These are phyloP conservation scores for Sussaba pulchella DNA, from an alignment of 2,888 invertebrate genomes.

Conservation along the genomic window DNA sequence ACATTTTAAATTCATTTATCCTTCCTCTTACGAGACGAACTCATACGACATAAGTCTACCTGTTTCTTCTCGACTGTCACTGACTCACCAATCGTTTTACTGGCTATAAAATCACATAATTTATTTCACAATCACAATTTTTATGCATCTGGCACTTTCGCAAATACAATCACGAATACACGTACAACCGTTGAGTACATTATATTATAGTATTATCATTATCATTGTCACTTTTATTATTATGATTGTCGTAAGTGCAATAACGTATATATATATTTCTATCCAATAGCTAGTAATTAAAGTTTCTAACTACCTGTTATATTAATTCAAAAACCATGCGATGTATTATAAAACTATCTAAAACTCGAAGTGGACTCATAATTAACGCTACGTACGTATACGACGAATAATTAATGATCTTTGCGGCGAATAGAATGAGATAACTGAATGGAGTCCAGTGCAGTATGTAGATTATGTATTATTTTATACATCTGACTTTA, in stretches of 20 bases:
- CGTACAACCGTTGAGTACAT: neutral
- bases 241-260: conserved; percentile 15
- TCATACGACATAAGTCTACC: neutral
- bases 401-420: conserved; percentile 55
- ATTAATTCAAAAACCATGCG: conserved; percentile 56
- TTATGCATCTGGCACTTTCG: conserved; percentile 6
- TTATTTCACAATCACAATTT: neutral
- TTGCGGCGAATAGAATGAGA: conserved; percentile 34
- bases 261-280: conserved; percentile 27
- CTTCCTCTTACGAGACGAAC: neutral
- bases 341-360: conserved; percentile 30
- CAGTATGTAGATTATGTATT: conserved; percentile 22
- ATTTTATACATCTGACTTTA: conserved; percentile 2
- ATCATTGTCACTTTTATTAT: conserved; percentile 12
- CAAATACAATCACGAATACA: neutral
- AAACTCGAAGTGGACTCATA: conserved; percentile 44
- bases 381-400: conserved; percentile 51
- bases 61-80: conserved; percentile 8
- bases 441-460: conserved; percentile 19
- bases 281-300: conserved; percentile 43
- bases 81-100: conserved; percentile 13
- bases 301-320: conserved; percentile 46
- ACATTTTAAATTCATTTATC: conserved; percentile 5
- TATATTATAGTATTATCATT: neutral
- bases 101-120: neutral